phyloP scores from a whole-genome alignment of 64 coral and sea anemone species.

The Porites lutea region DNA sequence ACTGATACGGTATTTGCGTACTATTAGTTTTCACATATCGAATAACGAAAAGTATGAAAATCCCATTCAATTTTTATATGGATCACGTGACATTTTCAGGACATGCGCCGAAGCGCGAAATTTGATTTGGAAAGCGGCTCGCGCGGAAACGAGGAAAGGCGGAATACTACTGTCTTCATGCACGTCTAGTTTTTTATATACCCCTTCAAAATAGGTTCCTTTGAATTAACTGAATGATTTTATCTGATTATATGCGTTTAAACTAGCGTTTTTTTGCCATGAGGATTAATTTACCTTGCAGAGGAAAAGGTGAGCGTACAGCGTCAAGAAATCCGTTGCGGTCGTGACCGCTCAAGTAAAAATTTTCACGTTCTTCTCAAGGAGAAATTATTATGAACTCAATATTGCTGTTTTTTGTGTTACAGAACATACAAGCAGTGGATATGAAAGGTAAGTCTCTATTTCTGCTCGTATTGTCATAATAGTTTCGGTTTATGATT shows the following conservation, averaged over 20 bases:
- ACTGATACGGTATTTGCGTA: too few species aligned
- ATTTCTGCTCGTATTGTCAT: neutral
- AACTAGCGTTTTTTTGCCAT: neutral
- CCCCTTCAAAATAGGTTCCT: neutral
- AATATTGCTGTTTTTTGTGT: neutral
- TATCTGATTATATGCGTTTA: neutral
- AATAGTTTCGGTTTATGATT: neutral
- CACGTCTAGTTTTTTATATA: neutral
- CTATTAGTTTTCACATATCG: too few species aligned
- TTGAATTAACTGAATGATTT: neutral
- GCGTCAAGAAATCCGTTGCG: neutral
- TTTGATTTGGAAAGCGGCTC: conserved; percentile 36
- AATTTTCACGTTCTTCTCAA: neutral
- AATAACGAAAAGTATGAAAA: too few species aligned
- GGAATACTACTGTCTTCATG: neutral
- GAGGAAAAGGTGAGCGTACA: conserved; percentile 30
- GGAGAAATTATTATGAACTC: neutral
- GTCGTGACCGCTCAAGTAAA: neutral
- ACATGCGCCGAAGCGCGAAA: conserved; percentile 33
- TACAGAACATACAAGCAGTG: conserved; percentile 7
- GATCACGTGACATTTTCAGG: conserved; percentile 22
- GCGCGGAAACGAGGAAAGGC: neutral
- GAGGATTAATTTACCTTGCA: conserved; percentile 29
- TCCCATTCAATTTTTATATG: neutral
- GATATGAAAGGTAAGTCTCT: conserved; percentile 41